Conservation (phyloP, 2,113 vertebrate species). For the Bostrychus sinensis region DNA sequence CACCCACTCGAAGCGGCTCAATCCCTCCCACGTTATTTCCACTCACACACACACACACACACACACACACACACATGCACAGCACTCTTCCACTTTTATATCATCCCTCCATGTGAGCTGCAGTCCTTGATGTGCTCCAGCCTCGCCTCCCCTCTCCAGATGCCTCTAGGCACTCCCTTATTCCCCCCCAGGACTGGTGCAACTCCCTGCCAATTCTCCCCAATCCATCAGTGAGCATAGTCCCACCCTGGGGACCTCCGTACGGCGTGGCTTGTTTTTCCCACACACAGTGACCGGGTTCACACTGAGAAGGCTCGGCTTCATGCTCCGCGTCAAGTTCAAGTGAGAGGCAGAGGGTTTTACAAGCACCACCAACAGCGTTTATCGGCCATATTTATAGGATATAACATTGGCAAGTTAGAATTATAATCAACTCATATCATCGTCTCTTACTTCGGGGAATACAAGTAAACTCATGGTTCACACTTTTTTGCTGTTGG, state of each 20-base stretch:
- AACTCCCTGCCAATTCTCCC: slow-evolving; percentile 63
- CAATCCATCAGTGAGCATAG: slow-evolving; percentile 54
- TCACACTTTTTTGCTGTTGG: not conserved
- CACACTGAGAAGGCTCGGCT: not conserved
- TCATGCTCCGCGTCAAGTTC: slow-evolving; percentile 5
- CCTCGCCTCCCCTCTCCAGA: not conserved
- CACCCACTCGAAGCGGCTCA: slow-evolving; percentile 5
- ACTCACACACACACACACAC: not conserved
- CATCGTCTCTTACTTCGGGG: not conserved
- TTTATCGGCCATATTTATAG: not conserved
- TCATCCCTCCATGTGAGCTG: not conserved
- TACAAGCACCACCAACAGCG: not conserved
- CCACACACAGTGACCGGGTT: slow-evolving; percentile 11
- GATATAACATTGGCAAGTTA: not conserved
- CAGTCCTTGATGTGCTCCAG: slow-evolving; percentile 8
- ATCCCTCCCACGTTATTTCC: not conserved
- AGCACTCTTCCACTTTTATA: not conserved
- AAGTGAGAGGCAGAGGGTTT: not conserved
- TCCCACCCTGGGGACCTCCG: not conserved
- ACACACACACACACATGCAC: not conserved
- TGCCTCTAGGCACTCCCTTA: slow-evolving; percentile 47
- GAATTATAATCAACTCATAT: not conserved
- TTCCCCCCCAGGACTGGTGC: slow-evolving; percentile 53
- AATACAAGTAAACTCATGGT: not conserved
- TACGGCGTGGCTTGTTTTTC: not conserved